These are phyloP conservation scores for Syrista parreyssii DNA, from an alignment of 2,888 invertebrate species.

Conservation along the genomic window DNA sequence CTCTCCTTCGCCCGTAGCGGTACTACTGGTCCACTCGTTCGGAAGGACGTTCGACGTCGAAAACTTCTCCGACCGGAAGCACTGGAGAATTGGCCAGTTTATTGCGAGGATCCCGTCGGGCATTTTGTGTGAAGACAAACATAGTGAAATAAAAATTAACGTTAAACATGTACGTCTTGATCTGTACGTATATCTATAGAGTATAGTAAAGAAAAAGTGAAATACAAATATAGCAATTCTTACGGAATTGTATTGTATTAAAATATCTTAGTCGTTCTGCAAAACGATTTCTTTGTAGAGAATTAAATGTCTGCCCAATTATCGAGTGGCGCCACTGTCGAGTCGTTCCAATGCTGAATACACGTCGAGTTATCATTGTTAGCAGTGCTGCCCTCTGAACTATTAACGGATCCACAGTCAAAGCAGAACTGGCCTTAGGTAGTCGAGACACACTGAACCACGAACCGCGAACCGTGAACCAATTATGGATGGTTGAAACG, in stretches of 20 bases:
- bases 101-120: not conserved
- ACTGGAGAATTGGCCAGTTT: not conserved
- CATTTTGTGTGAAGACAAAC: not conserved
- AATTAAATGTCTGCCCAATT: not conserved
- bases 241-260: too few species aligned
- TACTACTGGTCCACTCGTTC: not conserved
- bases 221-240: too few species aligned
- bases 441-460: not conserved
- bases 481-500: not conserved
- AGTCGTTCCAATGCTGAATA: not conserved
- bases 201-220: not conserved
- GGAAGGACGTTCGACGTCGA: not conserved
- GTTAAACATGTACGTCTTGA: too few species aligned
- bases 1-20: constrained; percentile 18
- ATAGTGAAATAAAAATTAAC: not conserved
- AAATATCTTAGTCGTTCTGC: not conserved
- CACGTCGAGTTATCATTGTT: not conserved
- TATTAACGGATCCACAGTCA: constrained; percentile 40
- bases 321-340: not conserved
- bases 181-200: too few species aligned
- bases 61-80: not conserved
- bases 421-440: constrained; percentile 24
- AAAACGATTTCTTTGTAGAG: not conserved
- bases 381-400: constrained; percentile 21
- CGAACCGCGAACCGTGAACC: not conserved